A percentile compares a stretch with the other conserved stretches of the same genome.
phyloP scores from a whole-genome alignment of 2,797 vertebrate genomes.

The Eulemur albifrons region DNA sequence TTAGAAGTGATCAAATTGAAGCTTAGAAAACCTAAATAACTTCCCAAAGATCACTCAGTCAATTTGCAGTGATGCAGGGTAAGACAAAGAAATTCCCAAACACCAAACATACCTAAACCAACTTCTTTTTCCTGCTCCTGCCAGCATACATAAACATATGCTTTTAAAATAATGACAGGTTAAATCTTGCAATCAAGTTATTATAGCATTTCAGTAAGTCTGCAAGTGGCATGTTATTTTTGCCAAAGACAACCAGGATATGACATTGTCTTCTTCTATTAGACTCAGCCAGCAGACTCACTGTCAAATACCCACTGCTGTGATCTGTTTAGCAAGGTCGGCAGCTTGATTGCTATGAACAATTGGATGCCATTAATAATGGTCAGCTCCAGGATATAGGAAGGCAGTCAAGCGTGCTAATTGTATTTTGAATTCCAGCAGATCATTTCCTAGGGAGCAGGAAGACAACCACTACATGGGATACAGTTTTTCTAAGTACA shows the following conservation, averaged over 20 bases:
- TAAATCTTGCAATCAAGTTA: conserved; percentile 58
- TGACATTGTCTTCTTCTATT: conserved; percentile 61
- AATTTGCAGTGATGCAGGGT: not conserved
- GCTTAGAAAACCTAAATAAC: not conserved
- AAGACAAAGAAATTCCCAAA: not conserved
- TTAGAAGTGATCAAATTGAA: conserved; percentile 10
- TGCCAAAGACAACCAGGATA: not conserved
- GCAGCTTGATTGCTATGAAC: conserved; percentile 65
- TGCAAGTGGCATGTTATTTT: conserved; percentile 56
- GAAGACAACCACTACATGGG: not conserved
- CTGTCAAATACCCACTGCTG: conserved; percentile 53
- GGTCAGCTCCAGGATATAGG: conserved; percentile 58
- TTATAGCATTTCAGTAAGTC: conserved; percentile 27
- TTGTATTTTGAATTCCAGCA: conserved; percentile 67
- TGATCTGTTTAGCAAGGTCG: conserved; percentile 64
- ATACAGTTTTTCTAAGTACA: conserved; percentile 37
- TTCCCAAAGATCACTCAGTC: not conserved
- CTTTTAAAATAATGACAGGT: conserved; percentile 58
- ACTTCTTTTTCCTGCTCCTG: not conserved
- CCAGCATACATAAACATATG: not conserved
- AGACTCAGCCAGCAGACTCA: conserved; percentile 28
- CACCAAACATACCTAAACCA: not conserved
- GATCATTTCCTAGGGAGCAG: conserved; percentile 61
- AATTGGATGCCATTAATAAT: conserved; percentile 74
- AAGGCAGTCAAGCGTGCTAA: conserved; percentile 57